Evolutionary conservation across 2,113 vertebrate species (phyloP), one percentile per base, ranked within the genome.

Genomic region (Atherinomorus stipes): DNA sequence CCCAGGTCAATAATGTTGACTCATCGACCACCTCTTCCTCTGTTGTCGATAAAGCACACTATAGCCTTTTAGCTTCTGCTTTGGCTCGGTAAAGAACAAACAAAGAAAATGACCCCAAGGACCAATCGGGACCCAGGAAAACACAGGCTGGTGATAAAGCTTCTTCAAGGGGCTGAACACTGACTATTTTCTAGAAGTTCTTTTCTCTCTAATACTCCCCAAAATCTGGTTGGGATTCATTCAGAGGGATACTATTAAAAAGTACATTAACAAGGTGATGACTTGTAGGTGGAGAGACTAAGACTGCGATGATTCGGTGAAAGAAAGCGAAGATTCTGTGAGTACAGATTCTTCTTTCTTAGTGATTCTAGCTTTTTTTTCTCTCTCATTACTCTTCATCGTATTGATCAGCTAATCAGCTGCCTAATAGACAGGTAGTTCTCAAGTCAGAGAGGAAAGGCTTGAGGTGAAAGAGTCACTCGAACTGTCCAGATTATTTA

Each of bases 1-100:
- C 80, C 68, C 71, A 49, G 74, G 81, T 91, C 91, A 90, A 85
- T 85, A 89, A 85, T 80, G 83, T 85, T 81, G 85, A 90, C 85
- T 90, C 79, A 84, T 81, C 57, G 59, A 84, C 77, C 59, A 76
- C 51, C 69, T 38, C 65, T 66, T 59, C 67, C 61, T 45, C 67
- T 63, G 57, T 59, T 63, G 80, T 88, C 72, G 16, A 90, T 91
- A 88, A 86, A 84, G 64, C 44, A 52, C 75, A 70, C 53, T 60
- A 21, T 60, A 65, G 78, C 64, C 76, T 75, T 85, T 88, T 84
- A 84, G 76, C 78, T 63, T 50, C 42, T 78, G 85, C 78, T 74
- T 78, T 62, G 67, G 73, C 61, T 84, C 62, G 23, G 34, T 52
- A 54, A 66, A 70, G 49, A 62, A 56, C 25, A 81, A 87, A 76